phyloP scores from a whole-genome alignment of 2,888 invertebrate species.

The Drosophila koepferae region DNA sequence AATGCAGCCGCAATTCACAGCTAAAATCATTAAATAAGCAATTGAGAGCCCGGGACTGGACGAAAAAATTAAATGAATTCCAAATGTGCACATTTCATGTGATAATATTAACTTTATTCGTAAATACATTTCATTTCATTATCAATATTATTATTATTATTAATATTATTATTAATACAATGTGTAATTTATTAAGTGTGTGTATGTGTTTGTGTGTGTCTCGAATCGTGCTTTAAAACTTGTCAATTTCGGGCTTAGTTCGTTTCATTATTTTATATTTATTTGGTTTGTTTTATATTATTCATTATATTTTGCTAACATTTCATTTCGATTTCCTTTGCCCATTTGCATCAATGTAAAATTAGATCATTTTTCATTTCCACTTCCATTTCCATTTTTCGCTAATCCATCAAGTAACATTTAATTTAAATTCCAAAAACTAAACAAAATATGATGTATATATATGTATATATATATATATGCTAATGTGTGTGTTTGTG shows the following conservation, averaged over 20 bases:
- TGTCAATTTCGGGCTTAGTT: conserved; percentile 69
- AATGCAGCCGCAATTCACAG: conserved; percentile 81
- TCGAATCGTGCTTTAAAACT: conserved; percentile 71
- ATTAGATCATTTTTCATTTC: conserved; percentile 37
- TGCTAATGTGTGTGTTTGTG: conserved; percentile 9
- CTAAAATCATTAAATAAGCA: conserved; percentile 59
- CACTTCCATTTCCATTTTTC: conserved; percentile 42
- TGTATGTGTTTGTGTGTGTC: conserved; percentile 54
- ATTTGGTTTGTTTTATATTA: conserved; percentile 6
- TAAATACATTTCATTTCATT: conserved; percentile 77
- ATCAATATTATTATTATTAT: conserved; percentile 54
- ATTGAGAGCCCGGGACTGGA: not conserved
- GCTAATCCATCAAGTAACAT: conserved; percentile 72
- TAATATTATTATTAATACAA: conserved; percentile 69
- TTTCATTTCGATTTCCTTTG: conserved; percentile 23
- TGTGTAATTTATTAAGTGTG: conserved; percentile 76
- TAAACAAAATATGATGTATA: conserved; percentile 56
- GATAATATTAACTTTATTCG: conserved; percentile 79
- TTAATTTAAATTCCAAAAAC: conserved; percentile 65
- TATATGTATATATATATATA: conserved; percentile 19
- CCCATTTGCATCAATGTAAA: conserved; percentile 44
- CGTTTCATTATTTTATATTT: conserved; percentile 22
- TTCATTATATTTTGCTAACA: conserved; percentile 47
- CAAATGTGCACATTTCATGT: conserved; percentile 64
- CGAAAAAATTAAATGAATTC: conserved; percentile 20